Evolutionary conservation across 2,888 invertebrate species (phyloP).

Genomic region (Petrophora chlorosata): DNA sequence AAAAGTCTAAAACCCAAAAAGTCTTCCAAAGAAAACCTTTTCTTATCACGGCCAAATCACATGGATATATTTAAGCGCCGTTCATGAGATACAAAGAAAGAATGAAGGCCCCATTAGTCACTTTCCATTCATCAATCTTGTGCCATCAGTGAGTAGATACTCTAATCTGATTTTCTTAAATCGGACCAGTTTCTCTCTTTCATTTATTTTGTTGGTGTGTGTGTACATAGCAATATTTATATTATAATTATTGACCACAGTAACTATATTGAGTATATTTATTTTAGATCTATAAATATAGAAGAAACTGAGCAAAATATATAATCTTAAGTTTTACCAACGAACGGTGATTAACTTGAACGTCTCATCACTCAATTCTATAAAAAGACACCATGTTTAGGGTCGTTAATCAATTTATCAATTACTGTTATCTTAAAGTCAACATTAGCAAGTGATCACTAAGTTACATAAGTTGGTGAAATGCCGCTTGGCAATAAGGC

Average conservation of each 20-base stretch:
- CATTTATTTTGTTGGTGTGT: constrained; percentile 20
- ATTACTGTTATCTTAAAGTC: too few relatives aligned
- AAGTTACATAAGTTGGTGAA: too few relatives aligned
- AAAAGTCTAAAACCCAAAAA: neutral
- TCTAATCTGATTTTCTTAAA: constrained; percentile 27
- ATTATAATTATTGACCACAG: neutral
- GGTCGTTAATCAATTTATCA: too few relatives aligned
- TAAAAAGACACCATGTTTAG: too few relatives aligned
- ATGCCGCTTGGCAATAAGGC: too few relatives aligned
- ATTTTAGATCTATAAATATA: too few relatives aligned
- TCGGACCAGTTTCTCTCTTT: constrained; percentile 19
- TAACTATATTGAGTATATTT: too few relatives aligned
- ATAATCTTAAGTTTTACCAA: too few relatives aligned
- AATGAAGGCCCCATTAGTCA: constrained; percentile 31
- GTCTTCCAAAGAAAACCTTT: constrained; percentile 11
- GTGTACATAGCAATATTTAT: constrained; percentile 2
- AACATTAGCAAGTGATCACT: too few relatives aligned
- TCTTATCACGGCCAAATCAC: constrained; percentile 25
- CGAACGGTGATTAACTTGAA: too few relatives aligned
- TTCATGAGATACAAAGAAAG: constrained; percentile 30
- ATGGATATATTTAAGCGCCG: constrained; percentile 28
- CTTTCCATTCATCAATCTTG: constrained; percentile 28
- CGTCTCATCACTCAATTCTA: too few relatives aligned
- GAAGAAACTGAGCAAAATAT: too few relatives aligned
- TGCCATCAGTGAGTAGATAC: constrained; percentile 25